Evolutionary conservation across 2,888 invertebrate species (phyloP), one percentile per base, ranked within the genome.

Genomic region (Dromius quadrimaculatus): DNA sequence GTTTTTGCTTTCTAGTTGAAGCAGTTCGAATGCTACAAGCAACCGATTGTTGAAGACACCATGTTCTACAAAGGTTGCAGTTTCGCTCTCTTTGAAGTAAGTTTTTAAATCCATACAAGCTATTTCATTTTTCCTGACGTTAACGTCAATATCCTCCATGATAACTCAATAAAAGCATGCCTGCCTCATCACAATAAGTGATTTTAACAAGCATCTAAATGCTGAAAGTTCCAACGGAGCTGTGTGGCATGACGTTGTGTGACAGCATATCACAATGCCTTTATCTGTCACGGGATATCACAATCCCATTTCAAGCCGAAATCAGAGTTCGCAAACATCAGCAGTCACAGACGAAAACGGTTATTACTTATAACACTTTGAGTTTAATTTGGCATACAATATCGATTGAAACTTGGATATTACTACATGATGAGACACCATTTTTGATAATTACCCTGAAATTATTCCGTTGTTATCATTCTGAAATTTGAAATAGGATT

Each of bases 271-370:
- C 47, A 34, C 13, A 2, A 11, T 34, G 34, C 19, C 59, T 13
- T 32, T 59, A 34, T 19, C 59, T 59, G 59, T 59, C 59, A 59
- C 36, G n/a, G 57, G 36, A 59, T 59, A 59, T 59, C 36, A 59
- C 59, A 36, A 36, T 59, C 2, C 5, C 59, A 57, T 57, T 57
- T 57, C 57, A 36, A 22, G 23, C 47, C 47, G 47, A n/a, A 15
- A 50, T 1, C 15, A 23, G 50, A n/a, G n/a, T 28, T 54, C 28
- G 50, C 50, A 28, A 54, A 54, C 50, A 28, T 54, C 50, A 54
- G 50, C 50, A 54, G 2, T 28, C 28, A 23, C 28, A 23, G 28
- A 13, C 5, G 13, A 41, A 41, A 41, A 13, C 41, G 41, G 15
- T 41, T 41, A 41, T 41, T 13, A 41, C 41, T 41, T 13, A 41